These are phyloP conservation scores for Exaiptasia diaphana DNA, from an alignment of 64 coral and sea anemone species.

Conservation along the genomic window DNA sequence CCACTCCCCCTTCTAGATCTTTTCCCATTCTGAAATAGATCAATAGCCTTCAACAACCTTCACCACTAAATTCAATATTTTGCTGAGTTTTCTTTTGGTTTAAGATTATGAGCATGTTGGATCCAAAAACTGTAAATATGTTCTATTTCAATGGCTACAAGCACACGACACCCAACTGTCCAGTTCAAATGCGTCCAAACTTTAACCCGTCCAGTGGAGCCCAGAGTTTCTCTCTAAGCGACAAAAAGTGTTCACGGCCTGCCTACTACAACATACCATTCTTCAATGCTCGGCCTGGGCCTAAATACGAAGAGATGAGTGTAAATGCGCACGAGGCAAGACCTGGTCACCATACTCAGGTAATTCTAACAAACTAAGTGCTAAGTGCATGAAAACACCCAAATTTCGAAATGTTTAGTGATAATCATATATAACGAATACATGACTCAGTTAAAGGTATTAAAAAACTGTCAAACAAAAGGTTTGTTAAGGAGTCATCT, in stretches of 20 bases:
- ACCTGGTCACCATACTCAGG: constrained; percentile 91
- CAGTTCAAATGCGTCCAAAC: constrained; percentile 57
- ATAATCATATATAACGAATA: too few species aligned
- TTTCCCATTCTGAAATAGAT: not conserved
- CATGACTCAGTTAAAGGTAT: too few species aligned
- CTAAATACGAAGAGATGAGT: constrained; percentile 76
- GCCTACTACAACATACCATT: constrained; percentile 75
- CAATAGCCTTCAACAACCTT: not conserved
- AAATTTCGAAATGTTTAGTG: too few species aligned
- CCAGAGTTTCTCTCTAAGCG: constrained; percentile 53
- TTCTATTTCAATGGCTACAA: constrained; percentile 76
- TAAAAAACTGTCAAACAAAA: too few species aligned
- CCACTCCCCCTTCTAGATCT: not conserved
- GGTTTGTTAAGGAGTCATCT: too few species aligned
- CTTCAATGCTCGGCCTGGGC: constrained; percentile 59
- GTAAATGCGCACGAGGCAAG: constrained; percentile 90
- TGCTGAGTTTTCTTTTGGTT: not conserved
- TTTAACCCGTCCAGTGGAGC: constrained; percentile 77
- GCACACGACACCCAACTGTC: constrained; percentile 82
- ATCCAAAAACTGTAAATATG: constrained; percentile 57
- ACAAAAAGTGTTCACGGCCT: constrained; percentile 19
- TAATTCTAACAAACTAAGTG: too few species aligned
- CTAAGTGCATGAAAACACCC: too few species aligned
- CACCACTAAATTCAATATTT: not conserved
- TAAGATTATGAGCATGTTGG: constrained; percentile 83